Conservation (phyloP, 2,888 invertebrate genomes). For the Anthoptus insignis region DNA sequence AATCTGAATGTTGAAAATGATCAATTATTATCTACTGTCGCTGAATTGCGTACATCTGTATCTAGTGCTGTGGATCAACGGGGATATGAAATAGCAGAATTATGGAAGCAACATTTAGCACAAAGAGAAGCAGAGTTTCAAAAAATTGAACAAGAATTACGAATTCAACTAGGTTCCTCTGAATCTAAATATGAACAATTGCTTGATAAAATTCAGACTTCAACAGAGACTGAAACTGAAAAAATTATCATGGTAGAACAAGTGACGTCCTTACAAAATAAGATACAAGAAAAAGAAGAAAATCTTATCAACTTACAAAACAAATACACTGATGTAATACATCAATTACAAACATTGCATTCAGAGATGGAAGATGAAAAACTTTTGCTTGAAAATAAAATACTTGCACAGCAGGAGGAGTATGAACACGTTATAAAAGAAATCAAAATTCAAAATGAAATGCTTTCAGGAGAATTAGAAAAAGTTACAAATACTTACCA, state of each 20-base stretch:
- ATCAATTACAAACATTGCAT: slow-evolving; percentile 73
- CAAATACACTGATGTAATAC: slow-evolving; percentile 74
- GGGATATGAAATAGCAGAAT: slow-evolving; percentile 89
- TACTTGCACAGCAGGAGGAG: slow-evolving; percentile 77
- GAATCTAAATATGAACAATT: slow-evolving; percentile 82
- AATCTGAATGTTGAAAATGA: slow-evolving; percentile 78
- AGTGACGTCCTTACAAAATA: slow-evolving; percentile 72
- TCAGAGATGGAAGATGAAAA: slow-evolving; percentile 82
- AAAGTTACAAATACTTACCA: slow-evolving; percentile 54
- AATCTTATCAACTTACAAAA: slow-evolving; percentile 72
- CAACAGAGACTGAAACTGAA: slow-evolving; percentile 80
- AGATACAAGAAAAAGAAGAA: slow-evolving; percentile 79
- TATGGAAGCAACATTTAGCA: slow-evolving; percentile 90
- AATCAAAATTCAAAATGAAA: slow-evolving; percentile 58
- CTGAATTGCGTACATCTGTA: slow-evolving; percentile 78
- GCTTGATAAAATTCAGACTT: slow-evolving; percentile 76
- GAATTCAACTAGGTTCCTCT: slow-evolving; percentile 80
- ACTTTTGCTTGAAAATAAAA: slow-evolving; percentile 74
- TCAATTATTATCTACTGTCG: slow-evolving; percentile 74
- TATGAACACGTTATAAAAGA: slow-evolving; percentile 74
- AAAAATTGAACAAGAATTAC: slow-evolving; percentile 79
- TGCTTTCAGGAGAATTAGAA: slow-evolving; percentile 58
- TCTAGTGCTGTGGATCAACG: slow-evolving; percentile 88
- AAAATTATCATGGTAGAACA: slow-evolving; percentile 75
- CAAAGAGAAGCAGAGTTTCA: slow-evolving; percentile 88